Percentiles rank a stretch among this genome's conserved stretches.
Conservation (phyloP, 2,113 vertebrate genomes). For the Poeciliopsis retropinna region DNA sequence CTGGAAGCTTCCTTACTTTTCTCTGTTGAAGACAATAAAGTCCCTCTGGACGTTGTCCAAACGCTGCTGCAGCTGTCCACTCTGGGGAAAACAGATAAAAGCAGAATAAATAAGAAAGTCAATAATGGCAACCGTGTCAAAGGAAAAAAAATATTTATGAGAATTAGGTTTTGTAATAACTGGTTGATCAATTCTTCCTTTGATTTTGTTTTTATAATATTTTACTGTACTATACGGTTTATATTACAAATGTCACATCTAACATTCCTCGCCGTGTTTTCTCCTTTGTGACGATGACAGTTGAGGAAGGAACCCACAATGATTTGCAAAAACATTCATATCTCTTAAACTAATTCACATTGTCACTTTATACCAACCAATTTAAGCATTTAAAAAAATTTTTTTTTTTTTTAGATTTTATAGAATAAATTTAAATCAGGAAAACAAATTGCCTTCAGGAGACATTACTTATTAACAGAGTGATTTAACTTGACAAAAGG, state of each 20-base stretch:
- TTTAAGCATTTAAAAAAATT: no score
- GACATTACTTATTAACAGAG: no score
- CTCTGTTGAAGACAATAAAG: conserved; percentile 98
- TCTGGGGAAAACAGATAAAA: conserved; percentile 73
- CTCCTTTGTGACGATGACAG: conserved; percentile 4
- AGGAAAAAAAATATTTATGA: background rate
- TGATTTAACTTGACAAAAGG: no score
- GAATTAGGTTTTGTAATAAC: background rate
- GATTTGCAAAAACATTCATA: background rate
- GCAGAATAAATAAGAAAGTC: background rate
- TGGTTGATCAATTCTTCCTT: no score
- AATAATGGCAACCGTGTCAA: conserved; percentile 3
- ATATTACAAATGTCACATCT: background rate
- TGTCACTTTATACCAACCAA: no score
- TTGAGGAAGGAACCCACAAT: conserved; percentile 2
- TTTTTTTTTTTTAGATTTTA: no score
- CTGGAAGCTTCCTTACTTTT: conserved; percentile 88
- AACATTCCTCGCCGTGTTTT: background rate
- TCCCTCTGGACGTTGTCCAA: conserved; percentile 92
- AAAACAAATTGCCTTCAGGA: no score
- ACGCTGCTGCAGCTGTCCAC: conserved; percentile 88
- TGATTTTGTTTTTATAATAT: no score
- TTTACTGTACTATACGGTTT: background rate
- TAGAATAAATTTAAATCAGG: no score
- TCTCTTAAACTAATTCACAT: background rate